phyloP scores from a whole-genome alignment of 2,797 vertebrate genomes.

The Balearica regulorum region DNA sequence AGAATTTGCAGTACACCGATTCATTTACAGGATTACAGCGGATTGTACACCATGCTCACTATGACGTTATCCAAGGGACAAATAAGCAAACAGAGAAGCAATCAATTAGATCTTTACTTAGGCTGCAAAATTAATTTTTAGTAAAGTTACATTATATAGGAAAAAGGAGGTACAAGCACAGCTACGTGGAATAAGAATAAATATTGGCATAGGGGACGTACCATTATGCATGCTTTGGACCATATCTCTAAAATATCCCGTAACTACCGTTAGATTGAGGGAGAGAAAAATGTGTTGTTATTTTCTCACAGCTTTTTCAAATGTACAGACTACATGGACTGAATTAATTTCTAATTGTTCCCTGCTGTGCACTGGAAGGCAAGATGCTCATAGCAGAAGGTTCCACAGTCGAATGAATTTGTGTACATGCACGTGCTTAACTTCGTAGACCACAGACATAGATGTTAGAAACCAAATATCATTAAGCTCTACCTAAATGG shows the following conservation, averaged over 20 bases:
- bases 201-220: neutral
- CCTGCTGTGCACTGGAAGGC: neutral
- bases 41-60: neutral
- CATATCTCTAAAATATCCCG: neutral
- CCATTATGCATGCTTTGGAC: neutral
- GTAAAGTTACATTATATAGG: neutral
- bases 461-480: neutral
- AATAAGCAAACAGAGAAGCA: neutral
- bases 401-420: neutral
- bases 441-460: neutral
- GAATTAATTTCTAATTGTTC: constrained; percentile 22
- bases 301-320: neutral
- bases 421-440: neutral
- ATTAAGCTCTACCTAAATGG: neutral
- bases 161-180: neutral
- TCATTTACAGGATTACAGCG: neutral
- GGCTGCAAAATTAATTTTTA: neutral
- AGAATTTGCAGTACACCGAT: neutral
- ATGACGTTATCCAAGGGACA: neutral
- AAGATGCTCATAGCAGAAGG: neutral
- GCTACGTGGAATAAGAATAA: neutral
- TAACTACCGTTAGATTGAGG: neutral
- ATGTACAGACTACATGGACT: neutral
- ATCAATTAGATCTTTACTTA: neutral
- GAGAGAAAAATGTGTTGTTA: neutral